Evolutionary conservation across 2,888 invertebrate genomes (phyloP), one percentile per base, ranked within the genome.

Genomic region (Brachylomia viminalis): DNA sequence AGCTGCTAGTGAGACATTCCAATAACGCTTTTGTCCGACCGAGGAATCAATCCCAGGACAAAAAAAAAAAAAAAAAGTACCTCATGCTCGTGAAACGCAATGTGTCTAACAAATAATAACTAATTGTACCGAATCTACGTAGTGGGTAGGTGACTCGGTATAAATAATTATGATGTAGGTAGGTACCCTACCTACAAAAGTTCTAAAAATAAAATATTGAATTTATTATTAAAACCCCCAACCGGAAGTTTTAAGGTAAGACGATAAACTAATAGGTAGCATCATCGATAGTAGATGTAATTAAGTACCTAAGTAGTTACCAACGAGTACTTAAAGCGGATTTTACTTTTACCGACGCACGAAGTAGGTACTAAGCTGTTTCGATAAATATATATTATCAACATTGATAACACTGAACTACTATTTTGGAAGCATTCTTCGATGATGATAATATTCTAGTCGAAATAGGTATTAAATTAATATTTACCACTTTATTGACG

Each of bases 341-440:
- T 69, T 33, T 38, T 52, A n/a, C n/a, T n/a, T n/a, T n/a, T n/a
- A n/a, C 4, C 52, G 38, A 59, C 27, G 42, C n/a, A 33, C 66
- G 23, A 59, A 56, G 58, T 15, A 47, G 47, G 17, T 30, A 71
- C 33, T 23, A 15, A 61, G 8, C 27, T n/a, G 42, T 47, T 0
- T 54, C 52, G 68, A 79, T 79, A 78, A 68, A 74, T 17, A 65
- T 56, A 7, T 38, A 61, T 69, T 66, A 79, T 79, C 79, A 69
- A 47, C 20, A 79, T 66, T 47, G 59, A 65, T 70, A 47, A 70
- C 52, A 58, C 42, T 23, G 33, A 66, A 59, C 33, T 10, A 52
- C 30, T 49, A 33, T 47, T 79, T 52, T n/a, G 38, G 30, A n/a
- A n/a, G 54, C 45, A 65, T 54, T 71, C 76, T 45, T 65, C 45